Conservation (phyloP, 2,113 vertebrate species). For the Promerops cafer region DNA sequence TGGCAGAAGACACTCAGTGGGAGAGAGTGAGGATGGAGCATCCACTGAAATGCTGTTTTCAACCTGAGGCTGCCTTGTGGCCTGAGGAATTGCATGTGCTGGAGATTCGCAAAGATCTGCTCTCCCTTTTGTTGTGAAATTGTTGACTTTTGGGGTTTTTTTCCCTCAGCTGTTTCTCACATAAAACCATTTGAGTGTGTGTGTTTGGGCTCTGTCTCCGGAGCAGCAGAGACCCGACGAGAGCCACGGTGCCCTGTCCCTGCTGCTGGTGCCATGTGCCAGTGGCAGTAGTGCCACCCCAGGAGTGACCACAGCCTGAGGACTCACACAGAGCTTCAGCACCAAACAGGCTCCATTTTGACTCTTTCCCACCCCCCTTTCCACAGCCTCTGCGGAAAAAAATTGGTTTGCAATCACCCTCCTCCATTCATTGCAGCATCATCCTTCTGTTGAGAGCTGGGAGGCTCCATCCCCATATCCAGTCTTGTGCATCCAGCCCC, state of each 20-base stretch:
- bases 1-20: background rate
- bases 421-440: background rate
- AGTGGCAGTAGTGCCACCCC: background rate
- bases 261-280: accelerated
- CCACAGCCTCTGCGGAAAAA: background rate
- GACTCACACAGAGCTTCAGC: background rate
- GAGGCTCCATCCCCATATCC: background rate
- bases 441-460: background rate
- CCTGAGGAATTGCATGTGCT: background rate
- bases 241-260: accelerated
- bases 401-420: background rate
- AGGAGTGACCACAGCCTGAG: background rate
- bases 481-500: background rate
- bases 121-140: background rate
- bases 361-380: background rate
- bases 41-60: background rate
- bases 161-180: background rate
- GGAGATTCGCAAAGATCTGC: background rate
- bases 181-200: background rate
- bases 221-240: accelerated
- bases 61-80: background rate
- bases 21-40: background rate
- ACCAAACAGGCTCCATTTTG: background rate
- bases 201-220: background rate
- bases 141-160: background rate